Evolutionary conservation across 2,113 vertebrate genomes (phyloP).

Genomic region (Dolichotis patagonum): DNA sequence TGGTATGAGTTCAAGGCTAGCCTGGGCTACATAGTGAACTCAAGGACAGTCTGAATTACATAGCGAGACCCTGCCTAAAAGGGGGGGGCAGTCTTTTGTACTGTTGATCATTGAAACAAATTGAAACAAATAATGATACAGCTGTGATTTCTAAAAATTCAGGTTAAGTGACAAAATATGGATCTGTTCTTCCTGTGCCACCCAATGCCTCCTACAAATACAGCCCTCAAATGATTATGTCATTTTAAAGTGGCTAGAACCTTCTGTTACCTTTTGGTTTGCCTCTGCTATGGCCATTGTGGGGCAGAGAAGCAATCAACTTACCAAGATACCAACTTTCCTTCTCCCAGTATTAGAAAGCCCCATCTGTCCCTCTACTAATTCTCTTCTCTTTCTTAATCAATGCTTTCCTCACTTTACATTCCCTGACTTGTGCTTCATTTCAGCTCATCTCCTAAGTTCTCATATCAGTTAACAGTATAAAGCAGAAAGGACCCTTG

Average conservation of each 20-base stretch:
- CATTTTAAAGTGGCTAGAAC: neutral
- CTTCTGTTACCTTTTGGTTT: neutral
- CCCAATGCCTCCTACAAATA: neutral
- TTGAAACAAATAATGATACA: neutral
- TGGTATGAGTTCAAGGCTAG: neutral
- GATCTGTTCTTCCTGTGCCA: neutral
- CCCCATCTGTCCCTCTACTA: neutral
- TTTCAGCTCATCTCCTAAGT: neutral
- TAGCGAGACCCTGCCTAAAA: neutral
- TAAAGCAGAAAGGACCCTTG: conserved; percentile 10
- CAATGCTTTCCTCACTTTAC: neutral
- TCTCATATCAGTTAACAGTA: neutral
- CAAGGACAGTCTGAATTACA: neutral
- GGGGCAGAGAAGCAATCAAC: neutral
- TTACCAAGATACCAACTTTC: neutral
- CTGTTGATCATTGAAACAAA: neutral
- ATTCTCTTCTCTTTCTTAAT: conserved; percentile 10
- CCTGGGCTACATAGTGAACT: neutral
- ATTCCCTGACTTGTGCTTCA: neutral
- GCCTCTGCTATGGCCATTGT: neutral
- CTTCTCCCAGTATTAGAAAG: neutral
- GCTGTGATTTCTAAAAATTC: conserved; percentile 34
- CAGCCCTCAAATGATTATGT: neutral
- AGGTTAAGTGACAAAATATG: neutral
- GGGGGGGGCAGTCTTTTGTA: neutral